A percentile compares a stretch with the other conserved stretches of the same genome.
Conservation (phyloP, 2,113 vertebrate species). For the mouse (Mus musculus) region GRCm39 chrX:121195501-121196000, state of each 20-base stretch:
- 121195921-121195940: not conserved
- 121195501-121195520: not conserved
- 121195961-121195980: not conserved
- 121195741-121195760: not conserved
- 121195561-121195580: not conserved
- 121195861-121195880: not conserved
- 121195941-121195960: not conserved
- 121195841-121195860: not conserved
- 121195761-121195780: not conserved
- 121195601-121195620: not conserved
- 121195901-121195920: not conserved
- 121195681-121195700: not conserved
- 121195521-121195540: not conserved
- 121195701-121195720: not conserved
- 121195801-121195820: slow-evolving; percentile 15
- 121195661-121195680: not conserved
- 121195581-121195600: not conserved
- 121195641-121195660: not conserved
- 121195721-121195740: not conserved
- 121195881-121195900: not conserved
- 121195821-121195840: not conserved
- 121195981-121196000: not conserved
- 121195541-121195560: not conserved
- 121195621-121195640: not conserved
- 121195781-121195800: not conserved